Conservation (phyloP, 2,113 vertebrate species). For the Sitta europaea region DNA sequence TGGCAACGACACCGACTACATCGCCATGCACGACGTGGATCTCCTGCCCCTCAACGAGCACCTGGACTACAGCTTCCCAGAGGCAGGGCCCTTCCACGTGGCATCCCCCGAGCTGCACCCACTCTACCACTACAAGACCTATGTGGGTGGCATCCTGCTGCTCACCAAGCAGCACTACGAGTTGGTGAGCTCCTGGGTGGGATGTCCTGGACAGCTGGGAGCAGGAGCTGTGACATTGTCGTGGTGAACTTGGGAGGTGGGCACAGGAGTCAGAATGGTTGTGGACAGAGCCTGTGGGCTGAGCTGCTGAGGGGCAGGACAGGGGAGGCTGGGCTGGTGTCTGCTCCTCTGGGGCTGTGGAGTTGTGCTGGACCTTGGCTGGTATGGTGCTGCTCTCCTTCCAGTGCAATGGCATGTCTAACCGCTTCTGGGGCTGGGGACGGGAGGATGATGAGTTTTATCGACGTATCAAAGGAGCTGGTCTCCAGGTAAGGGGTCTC, state of each 20-base stretch:
- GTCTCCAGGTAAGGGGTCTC: slow-evolving; percentile 82
- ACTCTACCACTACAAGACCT: slow-evolving; percentile 95
- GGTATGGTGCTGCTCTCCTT: neutral
- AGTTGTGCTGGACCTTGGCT: neutral
- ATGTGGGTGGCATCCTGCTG: slow-evolving; percentile 94
- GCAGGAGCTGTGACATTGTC: rapidly evolving
- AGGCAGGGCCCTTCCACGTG: slow-evolving; percentile 91
- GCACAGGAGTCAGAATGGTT: neutral
- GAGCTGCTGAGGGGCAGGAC: neutral
- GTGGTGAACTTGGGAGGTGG: neutral
- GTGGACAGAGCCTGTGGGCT: neutral
- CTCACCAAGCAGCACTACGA: slow-evolving; percentile 93
- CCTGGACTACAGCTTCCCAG: slow-evolving; percentile 90
- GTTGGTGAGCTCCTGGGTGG: slow-evolving; percentile 72
- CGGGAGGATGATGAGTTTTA: slow-evolving; percentile 97
- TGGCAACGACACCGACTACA: slow-evolving; percentile 92
- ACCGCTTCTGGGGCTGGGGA: slow-evolving; percentile 99
- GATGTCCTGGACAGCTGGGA: neutral
- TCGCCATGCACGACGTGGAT: slow-evolving; percentile 98
- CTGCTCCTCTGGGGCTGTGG: rapidly evolving
- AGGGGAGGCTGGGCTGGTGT: neutral
- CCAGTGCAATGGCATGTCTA: slow-evolving; percentile 98
- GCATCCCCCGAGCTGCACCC: slow-evolving; percentile 96
- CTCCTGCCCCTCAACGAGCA: slow-evolving; percentile 90
- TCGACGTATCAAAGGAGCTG: slow-evolving; percentile 86